A percentile compares a stretch with the other conserved stretches of the same genome.
Evolutionary conservation across 2,113 vertebrate species (phyloP).

Genomic region (Puffinus mauretanicus): DNA sequence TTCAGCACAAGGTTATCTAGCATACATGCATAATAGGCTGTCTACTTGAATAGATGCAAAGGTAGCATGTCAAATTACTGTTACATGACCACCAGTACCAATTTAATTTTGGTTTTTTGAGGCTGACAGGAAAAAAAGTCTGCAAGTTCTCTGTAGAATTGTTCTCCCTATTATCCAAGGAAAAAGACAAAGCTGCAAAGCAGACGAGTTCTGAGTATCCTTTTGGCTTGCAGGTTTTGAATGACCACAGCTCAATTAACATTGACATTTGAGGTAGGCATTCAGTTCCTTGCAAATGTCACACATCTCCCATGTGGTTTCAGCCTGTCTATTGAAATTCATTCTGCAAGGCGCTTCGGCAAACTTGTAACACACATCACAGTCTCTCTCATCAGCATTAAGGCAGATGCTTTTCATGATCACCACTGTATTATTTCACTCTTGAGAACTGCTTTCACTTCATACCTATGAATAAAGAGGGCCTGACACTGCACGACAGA

Average conservation of each 20-base stretch:
- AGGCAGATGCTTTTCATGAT: not conserved
- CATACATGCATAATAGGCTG: not conserved
- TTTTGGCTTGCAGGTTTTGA: not conserved
- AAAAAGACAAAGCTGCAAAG: not conserved
- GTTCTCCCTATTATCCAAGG: not conserved
- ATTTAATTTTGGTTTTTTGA: not conserved
- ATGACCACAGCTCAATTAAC: not conserved
- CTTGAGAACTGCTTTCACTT: not conserved
- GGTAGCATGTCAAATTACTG: not conserved
- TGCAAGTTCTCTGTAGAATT: not conserved
- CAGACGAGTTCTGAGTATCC: not conserved
- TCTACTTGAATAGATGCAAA: not conserved
- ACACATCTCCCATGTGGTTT: not conserved
- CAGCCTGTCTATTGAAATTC: not conserved
- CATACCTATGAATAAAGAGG: not conserved
- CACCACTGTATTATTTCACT: not conserved
- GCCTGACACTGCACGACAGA: not conserved
- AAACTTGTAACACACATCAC: not conserved
- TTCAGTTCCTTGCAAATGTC: not conserved
- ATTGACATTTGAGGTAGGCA: not conserved
- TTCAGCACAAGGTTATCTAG: not conserved
- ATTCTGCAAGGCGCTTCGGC: not conserved
- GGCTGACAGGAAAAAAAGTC: not conserved
- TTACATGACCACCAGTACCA: not conserved
- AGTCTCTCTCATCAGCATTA: not conserved